Evolutionary conservation across 2,888 invertebrate species (phyloP).

Genomic region (Aspidapion aeneum): DNA sequence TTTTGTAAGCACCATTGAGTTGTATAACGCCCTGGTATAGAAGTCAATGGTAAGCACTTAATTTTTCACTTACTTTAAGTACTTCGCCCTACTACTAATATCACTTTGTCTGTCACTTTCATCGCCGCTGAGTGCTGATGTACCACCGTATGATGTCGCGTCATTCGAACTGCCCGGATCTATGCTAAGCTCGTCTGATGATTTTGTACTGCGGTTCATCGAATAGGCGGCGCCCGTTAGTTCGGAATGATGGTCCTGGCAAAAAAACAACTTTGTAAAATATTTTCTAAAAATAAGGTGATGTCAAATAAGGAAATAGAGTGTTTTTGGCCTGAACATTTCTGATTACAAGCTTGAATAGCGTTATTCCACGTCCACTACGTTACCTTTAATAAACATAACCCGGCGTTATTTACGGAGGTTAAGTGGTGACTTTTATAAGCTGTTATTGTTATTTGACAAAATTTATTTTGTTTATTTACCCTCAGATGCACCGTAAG

Average conservation of each 20-base stretch:
- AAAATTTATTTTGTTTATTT: too few species aligned
- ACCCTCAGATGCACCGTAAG: too few species aligned
- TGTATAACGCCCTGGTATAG: too few species aligned
- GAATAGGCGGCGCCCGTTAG: constrained; percentile 54
- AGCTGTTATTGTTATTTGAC: too few species aligned
- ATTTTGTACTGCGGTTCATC: constrained; percentile 44
- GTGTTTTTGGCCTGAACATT: too few species aligned
- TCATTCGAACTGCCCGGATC: constrained; percentile 39
- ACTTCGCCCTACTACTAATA: not conserved
- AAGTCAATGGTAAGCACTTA: too few species aligned
- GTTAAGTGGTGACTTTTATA: too few species aligned
- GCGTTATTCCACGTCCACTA: too few species aligned
- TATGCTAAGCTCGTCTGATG: constrained; percentile 46
- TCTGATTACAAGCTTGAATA: too few species aligned
- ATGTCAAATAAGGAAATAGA: not conserved
- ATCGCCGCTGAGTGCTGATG: constrained; percentile 43
- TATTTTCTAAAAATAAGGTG: not conserved
- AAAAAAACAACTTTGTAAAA: constrained; percentile 19
- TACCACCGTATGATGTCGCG: constrained; percentile 36
- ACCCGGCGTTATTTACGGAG: too few species aligned
- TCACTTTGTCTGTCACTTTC: constrained; percentile 47
- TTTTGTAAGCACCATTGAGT: too few species aligned
- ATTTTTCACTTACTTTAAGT: not conserved
- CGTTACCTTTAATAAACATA: too few species aligned
- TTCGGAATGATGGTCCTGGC: constrained; percentile 71